Base-by-base conservation (phyloP, 2,888 invertebrate species). In the Ennomos fuscantarius region DNA sequence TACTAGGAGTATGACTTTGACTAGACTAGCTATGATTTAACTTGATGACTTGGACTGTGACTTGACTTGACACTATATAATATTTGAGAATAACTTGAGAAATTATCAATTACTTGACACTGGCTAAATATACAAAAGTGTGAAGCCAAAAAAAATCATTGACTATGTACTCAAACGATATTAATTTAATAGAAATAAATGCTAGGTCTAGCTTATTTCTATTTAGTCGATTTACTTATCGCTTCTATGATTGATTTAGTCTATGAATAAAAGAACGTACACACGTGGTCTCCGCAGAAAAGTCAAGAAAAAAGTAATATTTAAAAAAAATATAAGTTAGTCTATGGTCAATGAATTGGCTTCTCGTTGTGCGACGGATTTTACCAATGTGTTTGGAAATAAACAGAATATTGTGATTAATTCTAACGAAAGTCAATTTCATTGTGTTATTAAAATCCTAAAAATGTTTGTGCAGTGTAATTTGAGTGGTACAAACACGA, bases 321-420 rank as follows among this genome's bases (percentile, higher is more conserved):
- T 63, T 77, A 72, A 74, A 73, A 74, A 80, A 81, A 73, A 78
- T 74, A 76, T 73, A 70, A 56, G 50, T 60, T 79, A 71, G 83
- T 89, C 78, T 90, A 86, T 91, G 89, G 75, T 83, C 79, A 75
- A 81, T 86, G 89, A 90, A 87, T 84, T 89, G 87, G 87, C 89
- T 90, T 85, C 84, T 89, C 86, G 85, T 84, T 84, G 86, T 81
- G 86, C 81, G 87, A 73, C 81, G 74, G 76, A 85, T 88, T 90
- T 87, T 76, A 77, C 70, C 77, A 79, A 82, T 87, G 86, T 91
- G 88, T 90, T 89, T 89, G 87, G 89, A 89, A 89, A 91, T 91
- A 91, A 89, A 91, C 87, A 87, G 73, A 78, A 65, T 69, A 78
- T 74, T 69, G 70, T 74, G 76, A 70, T 70, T 78, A 78, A 78